These are phyloP conservation scores for Stenolophus ochropezus DNA, from an alignment of 2,888 invertebrate genomes.

Conservation along the genomic window DNA sequence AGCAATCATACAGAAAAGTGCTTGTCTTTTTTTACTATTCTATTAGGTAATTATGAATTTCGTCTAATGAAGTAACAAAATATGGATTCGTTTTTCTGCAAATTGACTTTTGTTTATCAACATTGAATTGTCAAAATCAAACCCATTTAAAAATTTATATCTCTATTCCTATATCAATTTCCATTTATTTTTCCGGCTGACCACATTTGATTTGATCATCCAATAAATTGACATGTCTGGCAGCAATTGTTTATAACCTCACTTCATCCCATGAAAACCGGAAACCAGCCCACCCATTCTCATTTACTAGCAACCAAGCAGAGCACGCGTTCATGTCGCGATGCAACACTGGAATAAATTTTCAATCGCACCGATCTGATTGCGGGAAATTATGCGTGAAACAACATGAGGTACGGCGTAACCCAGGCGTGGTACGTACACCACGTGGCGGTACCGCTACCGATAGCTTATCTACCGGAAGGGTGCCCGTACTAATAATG, in stretches of 20 bases:
- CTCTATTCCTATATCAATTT: not conserved
- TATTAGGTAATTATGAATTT: no score
- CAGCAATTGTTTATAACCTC: not conserved
- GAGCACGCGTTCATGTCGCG: not conserved
- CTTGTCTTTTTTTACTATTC: no score
- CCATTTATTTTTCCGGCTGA: not conserved
- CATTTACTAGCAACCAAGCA: not conserved
- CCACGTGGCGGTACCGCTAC: slow-evolving; percentile 3
- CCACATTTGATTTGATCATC: no score
- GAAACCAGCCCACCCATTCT: slow-evolving; percentile 19
- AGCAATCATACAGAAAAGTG: no score
- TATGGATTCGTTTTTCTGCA: no score
- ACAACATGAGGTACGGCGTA: slow-evolving; percentile 8
- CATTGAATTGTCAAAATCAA: not conserved
- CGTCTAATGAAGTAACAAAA: no score
- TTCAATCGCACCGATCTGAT: slow-evolving; percentile 22
- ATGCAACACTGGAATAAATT: not conserved
- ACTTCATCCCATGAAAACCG: not conserved
- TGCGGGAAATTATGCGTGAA: slow-evolving; percentile 26
- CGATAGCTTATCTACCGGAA: not conserved
- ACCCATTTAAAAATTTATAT: not conserved
- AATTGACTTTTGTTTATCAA: no score
- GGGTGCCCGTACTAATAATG: not conserved
- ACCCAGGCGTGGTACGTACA: slow-evolving; percentile 2
- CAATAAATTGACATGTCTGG: not conserved